Evolutionary conservation across 2,888 invertebrate species (phyloP), one percentile per base, ranked within the genome.

Genomic region (Drosophila maculinotata): DNA sequence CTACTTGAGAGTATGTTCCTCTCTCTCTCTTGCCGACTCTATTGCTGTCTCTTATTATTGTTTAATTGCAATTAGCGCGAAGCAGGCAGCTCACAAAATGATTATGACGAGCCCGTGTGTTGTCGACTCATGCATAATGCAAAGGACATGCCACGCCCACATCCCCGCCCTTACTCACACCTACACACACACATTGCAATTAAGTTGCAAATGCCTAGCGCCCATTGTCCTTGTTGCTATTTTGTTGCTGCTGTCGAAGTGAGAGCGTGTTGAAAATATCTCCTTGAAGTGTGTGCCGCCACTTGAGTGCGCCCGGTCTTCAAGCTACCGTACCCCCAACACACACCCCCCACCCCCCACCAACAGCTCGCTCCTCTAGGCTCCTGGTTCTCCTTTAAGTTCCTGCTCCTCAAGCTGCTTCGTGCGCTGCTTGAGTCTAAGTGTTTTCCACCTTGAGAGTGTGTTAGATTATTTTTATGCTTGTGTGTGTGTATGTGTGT

Each of bases 61-160:
- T 85, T 85, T 85, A 85, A 85, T 86, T 85, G 86, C 86, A 85
- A 86, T 87, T 87, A 86, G 85, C 59, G 79, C 69, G 49, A 65
- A 69, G 70, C 70, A 80, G 67, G 72, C 62, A 62, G 74, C 64
- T 65, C 66, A 79, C 71, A 83, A 80, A 80, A 79, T 80, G 76
- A 83, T 80, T 80, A 81, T 81, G 80, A 80, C 74, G 74, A 56
- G 68, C 49, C 51, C 44, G 47, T 53, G 62, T 57, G 77, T 59
- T 67, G 75, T 60, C 64, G 64, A 39, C 60, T 79, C 70, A 83
- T 86, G 83, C 79, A 87, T 86, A 68, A 83, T 77, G 76, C 77
- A 85, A 76, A 76, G 63, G 63, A 54, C 48, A 58, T 69, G 76
- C 57, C 57, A 48, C 49, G 77, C 45, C 68, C 45, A n/a, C n/a